Evolutionary conservation across 2,888 invertebrate genomes (phyloP), one percentile per base, ranked within the genome.

Genomic region (Dendrolimus houi): DNA sequence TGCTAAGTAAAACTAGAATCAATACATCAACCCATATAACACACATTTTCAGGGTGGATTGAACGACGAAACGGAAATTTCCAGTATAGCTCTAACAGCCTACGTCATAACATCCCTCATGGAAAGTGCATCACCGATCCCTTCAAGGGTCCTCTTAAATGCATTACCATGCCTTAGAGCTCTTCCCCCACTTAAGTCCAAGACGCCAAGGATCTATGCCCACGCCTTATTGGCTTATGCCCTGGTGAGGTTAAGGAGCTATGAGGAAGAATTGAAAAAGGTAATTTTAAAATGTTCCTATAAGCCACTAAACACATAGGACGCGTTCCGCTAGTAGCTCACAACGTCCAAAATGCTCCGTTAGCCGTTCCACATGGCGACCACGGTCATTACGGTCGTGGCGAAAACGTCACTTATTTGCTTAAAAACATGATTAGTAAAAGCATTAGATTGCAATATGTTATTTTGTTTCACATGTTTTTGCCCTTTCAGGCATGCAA

Each of bases 101-200:
- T 95, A 94, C 77, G 93, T 94, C 54, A 83, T 95, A 29, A 92
- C 93, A 0, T 92, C 95, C 17, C 85, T 95, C 2, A 72, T 94
- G 2, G 94, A 94, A 69, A 92, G 93, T 9, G 80, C 92, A 9
- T 74, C 88, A 0, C 72, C 92, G 2, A 78, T 92, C 1, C 83
- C 92, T 0, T 69, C 84, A 14, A 66, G 75, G 1, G 82, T 92
- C 1, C 76, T 92, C 53, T 85, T 86, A 2, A 93, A 93, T 74
- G 92, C 94, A 0, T 85, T 93, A 55, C 91, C 92, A 41, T 95
- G 95, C 62, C 82, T 93, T 54, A 85, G 91, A 52, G 93, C 91
- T 0, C 64, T 88, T 6, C 86, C 85, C 0, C 76, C 81, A 1
- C 55, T 69, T 0, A 80, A 79, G 54, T 65, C 77, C 52, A 77